Evolutionary conservation across 2,113 vertebrate genomes (phyloP).

Genomic region (Corvus hawaiiensis): DNA sequence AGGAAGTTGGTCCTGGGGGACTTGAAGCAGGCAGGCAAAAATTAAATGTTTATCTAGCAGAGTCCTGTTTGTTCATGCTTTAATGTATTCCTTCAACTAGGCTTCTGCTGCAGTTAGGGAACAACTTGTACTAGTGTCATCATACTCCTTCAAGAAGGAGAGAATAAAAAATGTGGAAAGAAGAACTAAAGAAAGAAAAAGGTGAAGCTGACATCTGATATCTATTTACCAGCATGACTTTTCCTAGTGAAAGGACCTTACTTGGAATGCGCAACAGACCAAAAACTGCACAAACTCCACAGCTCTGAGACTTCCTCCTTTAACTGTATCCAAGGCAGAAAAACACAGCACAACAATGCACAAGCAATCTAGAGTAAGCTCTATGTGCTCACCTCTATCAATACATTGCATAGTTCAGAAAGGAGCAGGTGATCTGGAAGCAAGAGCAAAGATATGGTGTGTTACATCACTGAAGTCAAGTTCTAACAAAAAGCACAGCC

Average conservation of each 20-base stretch:
- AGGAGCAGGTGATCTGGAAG: not conserved
- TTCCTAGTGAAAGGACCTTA: not conserved
- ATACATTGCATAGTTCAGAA: not conserved
- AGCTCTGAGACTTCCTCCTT: not conserved
- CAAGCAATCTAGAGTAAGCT: not conserved
- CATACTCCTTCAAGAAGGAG: not conserved
- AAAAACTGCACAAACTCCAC: not conserved
- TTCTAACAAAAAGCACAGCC: not conserved
- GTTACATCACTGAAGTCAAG: not conserved
- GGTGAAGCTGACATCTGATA: not conserved
- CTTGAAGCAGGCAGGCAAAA: slow-evolving; percentile 28
- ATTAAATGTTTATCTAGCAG: slow-evolving; percentile 58
- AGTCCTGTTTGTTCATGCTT: slow-evolving; percentile 11
- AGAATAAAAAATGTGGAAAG: not conserved
- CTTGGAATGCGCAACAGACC: not conserved
- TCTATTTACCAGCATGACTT: not conserved
- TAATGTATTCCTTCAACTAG: not conserved
- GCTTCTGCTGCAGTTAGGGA: not conserved
- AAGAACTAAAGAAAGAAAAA: not conserved
- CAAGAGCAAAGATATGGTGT: not conserved
- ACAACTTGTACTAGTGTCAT: not conserved
- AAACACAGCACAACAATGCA: not conserved
- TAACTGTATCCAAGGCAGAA: not conserved
- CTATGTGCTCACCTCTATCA: not conserved
- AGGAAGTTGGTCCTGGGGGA: slow-evolving; percentile 1